Evolutionary conservation across 2,113 vertebrate genomes (phyloP), one percentile per base, ranked within the genome.

Genomic region (Hassar affinis): DNA sequence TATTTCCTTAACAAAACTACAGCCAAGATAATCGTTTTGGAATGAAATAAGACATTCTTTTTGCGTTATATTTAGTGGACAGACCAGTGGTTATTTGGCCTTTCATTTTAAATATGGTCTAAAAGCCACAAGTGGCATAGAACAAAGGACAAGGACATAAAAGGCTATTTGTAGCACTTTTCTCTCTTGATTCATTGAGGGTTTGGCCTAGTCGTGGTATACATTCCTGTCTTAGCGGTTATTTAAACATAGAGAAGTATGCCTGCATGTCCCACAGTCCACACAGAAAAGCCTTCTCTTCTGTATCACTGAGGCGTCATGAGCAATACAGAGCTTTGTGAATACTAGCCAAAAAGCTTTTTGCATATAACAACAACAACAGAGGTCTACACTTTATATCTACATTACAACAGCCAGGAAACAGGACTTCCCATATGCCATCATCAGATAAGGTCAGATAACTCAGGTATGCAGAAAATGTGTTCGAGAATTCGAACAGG

Each of bases 201-300:
- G 22, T 74, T 78, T 86, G 83, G 82, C 83, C 87, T 89, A 64
- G 82, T 87, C 62, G 81, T 56, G 54, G 54, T 74, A 82, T 82
- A 87, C 90, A 91, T 93, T 91, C 92, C 90, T 89, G 56, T 86
- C 84, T 85, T 83, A 38, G 81, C 59, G 88, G 75, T 88, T 88
- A 89, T 91, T 87, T 84, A 85, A 92, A 89, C 89, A 77, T 83
- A 87, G 88, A 33, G 78, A 22, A 84, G 68, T 89, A 84, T 85
- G 77, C 84, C 52, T 77, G 0, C 84, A 92, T 89, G 86, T 89
- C 18, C 30, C 18, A 38, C 66, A 35, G 42, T 79, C 38, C 17
- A 59, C n/a, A 59, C 7, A 51, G 42, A 18, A 71, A 42, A 69
- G 52, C 14, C 71, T 75, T 49, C 68, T 54, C 69, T 62, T 57